Conservation (phyloP, 2,113 vertebrate genomes). For the Neogobius melanostomus region DNA sequence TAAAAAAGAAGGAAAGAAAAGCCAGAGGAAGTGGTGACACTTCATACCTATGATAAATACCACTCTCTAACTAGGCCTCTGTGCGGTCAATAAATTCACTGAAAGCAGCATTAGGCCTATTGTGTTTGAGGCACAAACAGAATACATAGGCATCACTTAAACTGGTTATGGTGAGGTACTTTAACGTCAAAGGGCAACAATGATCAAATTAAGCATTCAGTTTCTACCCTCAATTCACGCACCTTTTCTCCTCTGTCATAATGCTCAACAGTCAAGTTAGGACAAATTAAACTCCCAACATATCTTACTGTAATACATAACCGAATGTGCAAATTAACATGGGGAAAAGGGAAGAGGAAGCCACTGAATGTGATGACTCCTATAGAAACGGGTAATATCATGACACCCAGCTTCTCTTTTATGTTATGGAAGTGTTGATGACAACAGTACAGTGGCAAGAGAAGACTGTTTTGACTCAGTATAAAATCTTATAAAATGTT, state of each 20-base stretch:
- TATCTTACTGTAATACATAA: slow-evolving; percentile 34
- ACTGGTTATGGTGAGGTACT: slow-evolving; percentile 59
- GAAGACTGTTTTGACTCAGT: slow-evolving; percentile 39
- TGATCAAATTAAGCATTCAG: slow-evolving; percentile 26
- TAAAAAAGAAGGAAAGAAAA: slow-evolving; percentile 45
- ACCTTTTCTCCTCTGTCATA: slow-evolving; percentile 16
- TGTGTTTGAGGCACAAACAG: slow-evolving; percentile 70
- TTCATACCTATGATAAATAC: slow-evolving; percentile 13
- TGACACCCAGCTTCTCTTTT: neutral
- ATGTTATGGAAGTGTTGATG: neutral
- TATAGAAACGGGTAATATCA: slow-evolving; percentile 7
- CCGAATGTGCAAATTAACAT: slow-evolving; percentile 43
- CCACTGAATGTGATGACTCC: slow-evolving; percentile 3
- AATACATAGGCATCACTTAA: slow-evolving; percentile 61
- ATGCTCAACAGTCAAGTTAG: slow-evolving; percentile 31
- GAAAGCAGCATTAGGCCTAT: slow-evolving; percentile 56
- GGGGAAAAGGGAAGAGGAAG: slow-evolving; percentile 35
- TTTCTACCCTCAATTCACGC: slow-evolving; percentile 8
- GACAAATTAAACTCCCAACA: slow-evolving; percentile 53
- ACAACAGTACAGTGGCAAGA: neutral
- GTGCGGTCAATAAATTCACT: slow-evolving; percentile 43
- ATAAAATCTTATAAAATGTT: slow-evolving; percentile 72
- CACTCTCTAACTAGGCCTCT: slow-evolving; percentile 55
- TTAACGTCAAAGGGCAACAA: slow-evolving; percentile 30
- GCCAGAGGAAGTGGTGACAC: slow-evolving; percentile 41